Conservation (phyloP, 2,113 vertebrate genomes). For the Artemisiospiza belli region DNA sequence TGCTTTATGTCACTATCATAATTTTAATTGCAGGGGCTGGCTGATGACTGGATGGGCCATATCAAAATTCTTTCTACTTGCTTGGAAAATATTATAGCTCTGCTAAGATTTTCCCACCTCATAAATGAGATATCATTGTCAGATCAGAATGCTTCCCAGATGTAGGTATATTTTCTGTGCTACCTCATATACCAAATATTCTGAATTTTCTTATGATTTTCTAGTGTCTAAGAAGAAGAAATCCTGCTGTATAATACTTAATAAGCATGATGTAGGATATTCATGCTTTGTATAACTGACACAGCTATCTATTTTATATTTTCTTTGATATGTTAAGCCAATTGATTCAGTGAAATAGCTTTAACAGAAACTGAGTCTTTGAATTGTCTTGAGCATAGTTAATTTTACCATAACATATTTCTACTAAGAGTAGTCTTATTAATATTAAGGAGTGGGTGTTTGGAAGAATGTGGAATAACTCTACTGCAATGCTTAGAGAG, state of each 20-base stretch:
- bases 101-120: background rate
- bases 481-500: background rate
- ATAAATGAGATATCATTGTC: background rate
- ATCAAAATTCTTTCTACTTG: background rate
- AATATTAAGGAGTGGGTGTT: conserved; percentile 8
- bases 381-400: background rate
- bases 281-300: background rate
- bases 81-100: background rate
- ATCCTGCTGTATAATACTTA: background rate
- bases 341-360: background rate
- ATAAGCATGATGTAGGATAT: background rate
- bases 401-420: background rate
- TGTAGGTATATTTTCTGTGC: background rate
- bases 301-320: background rate
- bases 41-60: background rate
- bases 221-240: background rate
- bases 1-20: background rate
- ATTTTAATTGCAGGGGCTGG: background rate
- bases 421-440: background rate
- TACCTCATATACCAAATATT: background rate
- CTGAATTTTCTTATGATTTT: background rate
- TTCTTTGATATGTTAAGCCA: background rate
- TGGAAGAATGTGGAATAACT: background rate
- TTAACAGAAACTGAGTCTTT: background rate
- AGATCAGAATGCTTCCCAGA: background rate